phyloP scores from a whole-genome alignment of 2,888 invertebrate genomes.

The Theretra japonica region DNA sequence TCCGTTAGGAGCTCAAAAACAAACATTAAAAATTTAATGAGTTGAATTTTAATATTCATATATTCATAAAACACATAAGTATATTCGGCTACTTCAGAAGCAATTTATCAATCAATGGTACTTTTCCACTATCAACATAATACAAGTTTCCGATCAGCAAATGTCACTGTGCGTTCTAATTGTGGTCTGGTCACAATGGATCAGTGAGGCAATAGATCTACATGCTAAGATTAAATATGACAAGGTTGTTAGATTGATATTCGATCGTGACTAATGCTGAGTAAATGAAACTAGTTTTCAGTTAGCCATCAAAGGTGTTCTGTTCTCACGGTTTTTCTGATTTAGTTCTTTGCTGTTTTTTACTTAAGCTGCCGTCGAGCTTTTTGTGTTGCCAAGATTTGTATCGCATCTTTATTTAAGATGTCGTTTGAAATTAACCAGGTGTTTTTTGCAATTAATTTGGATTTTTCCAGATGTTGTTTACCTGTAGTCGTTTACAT shows the following conservation, averaged over 20 bases:
- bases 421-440: conserved; percentile 8
- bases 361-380: background rate
- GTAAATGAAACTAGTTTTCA: conserved; percentile 37
- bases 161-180: conserved; percentile 48
- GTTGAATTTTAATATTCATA: background rate
- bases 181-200: conserved; percentile 50
- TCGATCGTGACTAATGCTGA: conserved; percentile 37
- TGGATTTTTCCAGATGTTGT: background rate
- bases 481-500: background rate
- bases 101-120: conserved; percentile 2
- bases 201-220: conserved; percentile 55
- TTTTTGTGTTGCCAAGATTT: conserved; percentile 15
- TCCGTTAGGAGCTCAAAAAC: too few species aligned
- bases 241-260: conserved; percentile 45
- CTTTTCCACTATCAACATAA: conserved; percentile 8
- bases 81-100: background rate
- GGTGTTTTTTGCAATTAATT: background rate
- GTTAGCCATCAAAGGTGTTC: conserved; percentile 6
- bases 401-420: conserved; percentile 17
- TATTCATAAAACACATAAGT: background rate
- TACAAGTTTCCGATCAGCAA: conserved; percentile 44
- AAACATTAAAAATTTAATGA: background rate
- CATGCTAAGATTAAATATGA: conserved; percentile 58
- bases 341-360: conserved; percentile 9
- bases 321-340: conserved; percentile 17